These are phyloP conservation scores for Cettia cetti DNA, from an alignment of 2,113 vertebrate genomes.

Conservation along the genomic window DNA sequence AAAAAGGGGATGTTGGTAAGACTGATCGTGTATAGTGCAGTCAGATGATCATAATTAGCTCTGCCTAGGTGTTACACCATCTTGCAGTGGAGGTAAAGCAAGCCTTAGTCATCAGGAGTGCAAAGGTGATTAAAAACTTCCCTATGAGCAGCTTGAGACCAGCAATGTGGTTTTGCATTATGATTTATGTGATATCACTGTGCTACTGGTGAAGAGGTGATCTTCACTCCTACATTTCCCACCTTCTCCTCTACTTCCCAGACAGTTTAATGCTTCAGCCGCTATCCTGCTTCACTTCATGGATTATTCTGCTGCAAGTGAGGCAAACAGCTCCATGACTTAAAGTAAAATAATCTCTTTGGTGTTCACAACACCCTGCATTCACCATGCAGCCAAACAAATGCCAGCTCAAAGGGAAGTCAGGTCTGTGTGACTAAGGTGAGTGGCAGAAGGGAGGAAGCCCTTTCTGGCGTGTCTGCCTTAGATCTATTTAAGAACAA, in stretches of 20 bases:
- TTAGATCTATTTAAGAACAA: not conserved
- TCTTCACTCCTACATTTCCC: not conserved
- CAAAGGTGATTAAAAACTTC: not conserved
- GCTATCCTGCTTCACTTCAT: not conserved
- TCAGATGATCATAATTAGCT: not conserved
- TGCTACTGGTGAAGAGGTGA: not conserved
- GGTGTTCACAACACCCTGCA: not conserved
- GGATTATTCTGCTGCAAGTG: not conserved
- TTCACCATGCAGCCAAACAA: not conserved
- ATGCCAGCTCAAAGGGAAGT: not conserved
- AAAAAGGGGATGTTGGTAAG: not conserved
- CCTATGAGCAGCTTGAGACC: not conserved
- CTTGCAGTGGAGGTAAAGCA: not conserved
- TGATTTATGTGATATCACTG: not conserved
- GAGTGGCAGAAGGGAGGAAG: not conserved
- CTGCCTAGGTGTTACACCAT: not conserved
- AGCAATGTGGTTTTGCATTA: not conserved
- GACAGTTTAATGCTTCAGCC: not conserved
- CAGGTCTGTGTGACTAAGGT: not conserved
- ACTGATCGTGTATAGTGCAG: not conserved
- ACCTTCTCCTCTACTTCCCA: not conserved
- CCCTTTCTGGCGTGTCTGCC: not conserved
- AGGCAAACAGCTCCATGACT: not conserved
- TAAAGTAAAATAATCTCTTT: not conserved
- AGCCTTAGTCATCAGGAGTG: not conserved